Conservation (phyloP, 2,113 vertebrate species). For the Bubo scandiacus region DNA sequence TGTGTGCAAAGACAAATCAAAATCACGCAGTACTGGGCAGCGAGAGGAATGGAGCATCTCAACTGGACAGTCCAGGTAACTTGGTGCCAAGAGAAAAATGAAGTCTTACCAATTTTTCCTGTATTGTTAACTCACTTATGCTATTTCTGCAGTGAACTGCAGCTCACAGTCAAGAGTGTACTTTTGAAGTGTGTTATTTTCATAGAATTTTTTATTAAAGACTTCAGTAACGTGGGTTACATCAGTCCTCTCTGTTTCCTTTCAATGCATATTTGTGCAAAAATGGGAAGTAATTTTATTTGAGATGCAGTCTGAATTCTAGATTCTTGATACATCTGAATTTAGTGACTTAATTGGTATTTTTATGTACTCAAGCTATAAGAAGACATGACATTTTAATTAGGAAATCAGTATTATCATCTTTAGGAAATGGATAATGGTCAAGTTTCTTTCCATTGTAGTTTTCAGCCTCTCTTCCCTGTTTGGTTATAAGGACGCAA, state of each 20-base stretch:
- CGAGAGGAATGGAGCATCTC: conserved; percentile 92
- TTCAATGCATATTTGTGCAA: background rate
- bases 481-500: background rate
- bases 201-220: background rate
- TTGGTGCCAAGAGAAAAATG: background rate
- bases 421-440: background rate
- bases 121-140: background rate
- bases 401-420: background rate
- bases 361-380: background rate
- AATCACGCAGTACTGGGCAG: conserved; percentile 87
- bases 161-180: background rate
- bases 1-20: conserved; percentile 94
- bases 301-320: background rate
- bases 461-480: background rate
- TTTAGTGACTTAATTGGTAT: background rate
- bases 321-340: background rate
- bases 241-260: background rate
- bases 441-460: background rate
- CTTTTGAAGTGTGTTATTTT: background rate
- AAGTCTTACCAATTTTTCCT: background rate
- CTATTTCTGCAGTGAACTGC: background rate
- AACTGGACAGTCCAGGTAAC: conserved; percentile 90
- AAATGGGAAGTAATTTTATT: background rate
- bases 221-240: background rate
- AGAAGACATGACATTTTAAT: background rate